Conservation (phyloP, 2,797 vertebrate genomes). For the Halcyon smyrnensis region DNA sequence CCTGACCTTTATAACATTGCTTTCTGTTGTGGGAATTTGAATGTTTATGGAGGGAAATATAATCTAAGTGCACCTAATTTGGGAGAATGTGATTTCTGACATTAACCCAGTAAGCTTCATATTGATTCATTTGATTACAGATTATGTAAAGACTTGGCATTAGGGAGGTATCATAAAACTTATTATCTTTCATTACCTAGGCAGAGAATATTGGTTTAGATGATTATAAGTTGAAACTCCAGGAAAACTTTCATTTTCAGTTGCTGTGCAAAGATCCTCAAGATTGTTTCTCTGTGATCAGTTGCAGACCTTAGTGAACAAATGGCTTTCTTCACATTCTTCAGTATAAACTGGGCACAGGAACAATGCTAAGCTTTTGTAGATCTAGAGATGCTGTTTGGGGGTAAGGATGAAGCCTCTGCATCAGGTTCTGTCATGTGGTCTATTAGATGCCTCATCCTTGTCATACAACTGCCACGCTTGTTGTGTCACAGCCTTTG, state of each 20-base stretch:
- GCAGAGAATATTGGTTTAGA: conserved; percentile 59
- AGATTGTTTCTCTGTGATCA: neutral
- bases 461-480: fast-evolving
- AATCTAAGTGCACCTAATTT: conserved; percentile 41
- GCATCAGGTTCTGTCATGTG: neutral
- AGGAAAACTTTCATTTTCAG: conserved; percentile 57
- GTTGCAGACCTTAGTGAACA: neutral
- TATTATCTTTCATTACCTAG: conserved; percentile 68
- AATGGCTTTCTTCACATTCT: neutral
- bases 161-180: conserved; percentile 59
- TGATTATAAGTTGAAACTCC: conserved; percentile 51
- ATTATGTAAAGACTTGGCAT: conserved; percentile 68
- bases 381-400: neutral
- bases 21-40: conserved; percentile 62
- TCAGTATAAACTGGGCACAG: neutral
- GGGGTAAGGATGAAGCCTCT: neutral
- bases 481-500: neutral
- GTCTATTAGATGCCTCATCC: neutral
- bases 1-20: conserved; percentile 56
- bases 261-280: neutral
- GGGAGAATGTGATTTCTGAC: conserved; percentile 28
- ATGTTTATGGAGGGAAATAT: conserved; percentile 9
- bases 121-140: conserved; percentile 69
- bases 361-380: neutral
- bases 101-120: conserved; percentile 48